Evolutionary conservation across 1,140 invertebrate genomes (phyloP), one percentile per base, ranked within the genome.

Genomic region (Brachionus sp.): DNA sequence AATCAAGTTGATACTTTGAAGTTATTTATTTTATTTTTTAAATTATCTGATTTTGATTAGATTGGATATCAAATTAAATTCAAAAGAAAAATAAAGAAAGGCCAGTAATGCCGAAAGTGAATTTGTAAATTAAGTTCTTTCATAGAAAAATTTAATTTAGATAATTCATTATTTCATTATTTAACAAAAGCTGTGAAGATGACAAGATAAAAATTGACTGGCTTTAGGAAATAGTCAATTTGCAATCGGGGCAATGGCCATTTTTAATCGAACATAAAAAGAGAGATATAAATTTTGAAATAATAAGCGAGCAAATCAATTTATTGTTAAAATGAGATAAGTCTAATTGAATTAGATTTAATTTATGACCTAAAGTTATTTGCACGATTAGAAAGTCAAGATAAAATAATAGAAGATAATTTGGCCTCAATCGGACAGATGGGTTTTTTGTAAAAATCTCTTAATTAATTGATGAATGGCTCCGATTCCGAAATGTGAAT

Each of bases 331-430:
- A 10, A 42, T 13, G 6, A 57, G 50, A 57, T 57, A 57, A 57
- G 50, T 57, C 50, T 57, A 66, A 66, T 66, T 66, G 64, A 66
- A 66, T 66, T 33, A 66, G 64, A 66, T 66, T 66, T 66, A 66
- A 66, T 66, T 66, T 19, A 66, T 66, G 64, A 66, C 64, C 64
- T 66, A 66, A 66, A 66, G 64, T 66, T 66, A 33, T 66, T 66
- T 66, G 12, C 12, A 1, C 25, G 29, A 33, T 33, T 37, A n/a
- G 3, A 23, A 57, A 25, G 50, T 57, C n/a, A 57, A 57, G 50
- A 57, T 57, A 25, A 29, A 29, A 57, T 57, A 57, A 57, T 57
- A 57, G 16, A 57, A 57, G 50, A 57, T 57, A 57, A 57, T 57
- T 57, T 16, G 7, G 50, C 19, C 9, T 19, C 50, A 23, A 19